Evolutionary conservation across 2,888 invertebrate genomes (phyloP).

Genomic region (Hyposoter didymator): DNA sequence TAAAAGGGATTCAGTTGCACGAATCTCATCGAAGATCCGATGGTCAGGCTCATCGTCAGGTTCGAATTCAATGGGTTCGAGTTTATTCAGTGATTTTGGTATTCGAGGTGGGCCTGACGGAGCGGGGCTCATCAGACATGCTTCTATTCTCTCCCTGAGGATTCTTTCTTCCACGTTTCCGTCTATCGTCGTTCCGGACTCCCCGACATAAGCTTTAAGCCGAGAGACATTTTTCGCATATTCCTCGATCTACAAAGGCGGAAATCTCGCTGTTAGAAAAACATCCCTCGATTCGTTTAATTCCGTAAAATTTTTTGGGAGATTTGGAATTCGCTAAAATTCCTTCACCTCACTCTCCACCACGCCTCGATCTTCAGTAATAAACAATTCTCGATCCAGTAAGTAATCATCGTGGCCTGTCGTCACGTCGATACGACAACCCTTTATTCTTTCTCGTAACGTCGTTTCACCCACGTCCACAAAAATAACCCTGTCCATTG

Average conservation of each 20-base stretch:
- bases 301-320: not conserved
- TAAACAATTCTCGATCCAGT: conserved; percentile 62
- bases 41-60: conserved; percentile 75
- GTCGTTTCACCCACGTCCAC: conserved; percentile 82
- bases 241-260: conserved; percentile 70
- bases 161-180: conserved; percentile 71
- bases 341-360: conserved; percentile 73
- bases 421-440: conserved; percentile 84
- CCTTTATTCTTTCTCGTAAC: conserved; percentile 83
- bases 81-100: conserved; percentile 59
- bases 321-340: not conserved
- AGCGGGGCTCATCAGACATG: conserved; percentile 74
- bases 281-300: not conserved
- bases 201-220: conserved; percentile 75
- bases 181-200: conserved; percentile 73
- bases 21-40: conserved; percentile 71
- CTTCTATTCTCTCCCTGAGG: conserved; percentile 75
- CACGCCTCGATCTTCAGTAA: conserved; percentile 65
- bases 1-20: conserved; percentile 69
- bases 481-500: conserved; percentile 84
- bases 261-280: not conserved
- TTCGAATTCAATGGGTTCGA: conserved; percentile 76
- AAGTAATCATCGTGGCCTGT: conserved; percentile 79
- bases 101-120: conserved; percentile 71
- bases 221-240: conserved; percentile 72